phyloP scores from a whole-genome alignment of 2,113 vertebrate genomes.

The Hystrix brachyura region DNA sequence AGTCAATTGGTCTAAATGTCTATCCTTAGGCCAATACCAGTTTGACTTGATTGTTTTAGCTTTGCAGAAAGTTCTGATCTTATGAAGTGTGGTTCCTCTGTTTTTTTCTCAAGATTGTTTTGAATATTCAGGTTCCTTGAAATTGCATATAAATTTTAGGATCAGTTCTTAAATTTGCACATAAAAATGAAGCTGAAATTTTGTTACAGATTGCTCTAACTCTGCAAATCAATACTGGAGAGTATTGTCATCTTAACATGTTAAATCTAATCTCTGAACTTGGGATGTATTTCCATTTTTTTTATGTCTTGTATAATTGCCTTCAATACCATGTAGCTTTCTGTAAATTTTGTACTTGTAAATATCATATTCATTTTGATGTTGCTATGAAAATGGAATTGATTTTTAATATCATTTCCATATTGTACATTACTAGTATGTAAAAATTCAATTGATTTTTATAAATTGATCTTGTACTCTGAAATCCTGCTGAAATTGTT shows the following conservation, averaged over 20 bases:
- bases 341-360: not conserved
- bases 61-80: constrained; percentile 8
- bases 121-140: not conserved
- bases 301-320: not conserved
- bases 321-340: not conserved
- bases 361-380: not conserved
- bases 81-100: not conserved
- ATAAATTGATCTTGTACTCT: not conserved
- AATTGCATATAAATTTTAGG: constrained; percentile 14
- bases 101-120: not conserved
- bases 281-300: not conserved
- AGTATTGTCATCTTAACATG: not conserved
- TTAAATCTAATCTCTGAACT: not conserved
- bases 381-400: not conserved
- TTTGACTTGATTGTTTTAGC: not conserved
- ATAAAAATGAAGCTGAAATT: not conserved
- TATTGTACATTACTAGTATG: not conserved
- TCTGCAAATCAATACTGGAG: not conserved
- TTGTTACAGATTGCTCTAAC: not conserved
- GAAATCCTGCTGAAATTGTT: not conserved
- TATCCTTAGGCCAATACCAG: not conserved
- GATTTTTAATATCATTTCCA: not conserved
- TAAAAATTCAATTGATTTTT: not conserved
- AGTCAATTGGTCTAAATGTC: not conserved
- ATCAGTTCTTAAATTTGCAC: not conserved